Conservation (phyloP, 2,888 invertebrate genomes). For the Cerastoderma edule region DNA sequence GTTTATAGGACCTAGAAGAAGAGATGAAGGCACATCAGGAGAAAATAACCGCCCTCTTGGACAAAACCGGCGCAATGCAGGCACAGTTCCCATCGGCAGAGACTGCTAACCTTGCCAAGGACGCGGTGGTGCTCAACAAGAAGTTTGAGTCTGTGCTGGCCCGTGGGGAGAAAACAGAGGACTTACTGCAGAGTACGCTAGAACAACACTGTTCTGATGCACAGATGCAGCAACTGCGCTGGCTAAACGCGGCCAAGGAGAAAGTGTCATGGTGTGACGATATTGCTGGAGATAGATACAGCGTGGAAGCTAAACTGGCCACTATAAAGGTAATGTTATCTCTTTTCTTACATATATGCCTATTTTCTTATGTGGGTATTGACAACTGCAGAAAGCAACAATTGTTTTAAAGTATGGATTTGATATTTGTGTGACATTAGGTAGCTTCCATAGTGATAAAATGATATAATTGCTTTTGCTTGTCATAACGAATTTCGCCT, state of each 20-base stretch:
- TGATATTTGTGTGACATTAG: no score
- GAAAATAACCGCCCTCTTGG: conserved; percentile 92
- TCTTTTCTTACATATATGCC: no score
- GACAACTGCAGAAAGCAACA: no score
- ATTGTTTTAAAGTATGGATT: no score
- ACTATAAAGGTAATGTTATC: conserved; percentile 82
- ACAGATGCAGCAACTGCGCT: conserved; percentile 91
- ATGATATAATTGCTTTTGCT: no score
- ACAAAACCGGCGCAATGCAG: conserved; percentile 85
- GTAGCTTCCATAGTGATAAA: no score
- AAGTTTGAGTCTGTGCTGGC: conserved; percentile 89
- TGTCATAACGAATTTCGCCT: no score
- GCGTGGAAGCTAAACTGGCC: conserved; percentile 95
- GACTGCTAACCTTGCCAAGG: conserved; percentile 78
- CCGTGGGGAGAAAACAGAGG: conserved; percentile 89
- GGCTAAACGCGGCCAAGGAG: conserved; percentile 92
- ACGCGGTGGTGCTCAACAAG: conserved; percentile 76
- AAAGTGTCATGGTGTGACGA: conserved; percentile 93
- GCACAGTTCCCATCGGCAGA: conserved; percentile 80
- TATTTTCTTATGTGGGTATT: no score
- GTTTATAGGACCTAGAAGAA: conserved; percentile 86
- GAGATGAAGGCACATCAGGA: conserved; percentile 89
- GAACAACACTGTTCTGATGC: conserved; percentile 95
- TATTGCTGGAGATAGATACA: conserved; percentile 92
- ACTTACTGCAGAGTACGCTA: conserved; percentile 89